These are phyloP conservation scores for Lates japonicus DNA, from an alignment of 2,797 vertebrate genomes.

Conservation along the genomic window DNA sequence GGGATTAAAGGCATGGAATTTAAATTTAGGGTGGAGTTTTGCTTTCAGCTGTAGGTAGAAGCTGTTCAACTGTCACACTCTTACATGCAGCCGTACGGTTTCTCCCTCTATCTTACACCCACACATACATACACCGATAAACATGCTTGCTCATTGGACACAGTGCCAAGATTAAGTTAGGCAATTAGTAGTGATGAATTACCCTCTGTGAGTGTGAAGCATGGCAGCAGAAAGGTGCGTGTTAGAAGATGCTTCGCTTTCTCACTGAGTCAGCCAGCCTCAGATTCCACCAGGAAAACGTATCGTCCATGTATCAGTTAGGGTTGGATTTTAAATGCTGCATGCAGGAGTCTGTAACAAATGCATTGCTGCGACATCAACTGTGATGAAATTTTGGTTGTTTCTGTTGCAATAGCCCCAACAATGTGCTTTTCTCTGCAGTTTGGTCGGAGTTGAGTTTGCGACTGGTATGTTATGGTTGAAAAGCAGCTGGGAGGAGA, in stretches of 20 bases:
- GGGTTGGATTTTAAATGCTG: conserved; percentile 29
- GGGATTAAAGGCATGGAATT: conserved; percentile 37
- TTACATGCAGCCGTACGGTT: conserved; percentile 20
- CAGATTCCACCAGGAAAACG: background rate
- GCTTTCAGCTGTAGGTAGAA: conserved; percentile 47
- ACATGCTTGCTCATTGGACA: conserved; percentile 63
- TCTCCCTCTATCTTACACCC: conserved; percentile 55
- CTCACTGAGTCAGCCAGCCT: conserved; percentile 6
- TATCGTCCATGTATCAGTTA: conserved; percentile 16
- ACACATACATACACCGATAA: conserved; percentile 50
- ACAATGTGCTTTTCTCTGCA: conserved; percentile 35
- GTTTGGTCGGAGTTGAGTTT: background rate
- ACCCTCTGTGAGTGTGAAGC: conserved; percentile 45
- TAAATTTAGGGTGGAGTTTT: conserved; percentile 42
- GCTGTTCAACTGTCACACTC: conserved; percentile 50
- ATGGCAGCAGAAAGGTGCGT: conserved; percentile 37
- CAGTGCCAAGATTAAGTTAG: conserved; percentile 65
- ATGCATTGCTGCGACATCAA: conserved; percentile 18
- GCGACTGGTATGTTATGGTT: conserved; percentile 13
- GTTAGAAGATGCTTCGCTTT: conserved; percentile 25
- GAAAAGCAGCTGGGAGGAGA: background rate
- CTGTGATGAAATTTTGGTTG: conserved; percentile 54
- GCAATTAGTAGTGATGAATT: conserved; percentile 72
- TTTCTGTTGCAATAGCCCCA: conserved; percentile 55
- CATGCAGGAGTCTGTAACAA: conserved; percentile 26